Evolutionary conservation across 1,140 invertebrate genomes (phyloP), one percentile per base, ranked within the genome.

Genomic region (Dendroctonus valens): DNA sequence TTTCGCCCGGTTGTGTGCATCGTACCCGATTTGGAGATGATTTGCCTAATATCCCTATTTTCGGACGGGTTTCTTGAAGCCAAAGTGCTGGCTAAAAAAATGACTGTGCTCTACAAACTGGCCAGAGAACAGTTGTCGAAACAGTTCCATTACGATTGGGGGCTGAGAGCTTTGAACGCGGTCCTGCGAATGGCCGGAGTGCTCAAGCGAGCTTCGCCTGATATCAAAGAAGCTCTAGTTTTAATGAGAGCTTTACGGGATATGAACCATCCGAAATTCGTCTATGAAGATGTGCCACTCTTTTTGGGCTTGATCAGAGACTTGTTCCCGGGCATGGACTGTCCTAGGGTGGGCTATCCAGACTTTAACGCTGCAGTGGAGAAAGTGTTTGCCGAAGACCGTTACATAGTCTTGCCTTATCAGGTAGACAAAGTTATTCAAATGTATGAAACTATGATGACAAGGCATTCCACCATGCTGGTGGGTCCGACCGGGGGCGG

Each of bases 71-170:
- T 95, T 78, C 78, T 92, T 0, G 85, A 89, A 41, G 92, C 92
- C 2, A 94, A 93, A 82, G 85, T 89, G 8, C 76, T 96, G 42
- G 93, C 93, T 0, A 96, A 95, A 76, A 97, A 97, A 75, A 94
- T 96, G 91, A 93, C 92, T 0, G 90, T 93, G 5, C 76, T 96
- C 5, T 96, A 96, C 77, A 89, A 90, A 74, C 78, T 96, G 51
- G 90, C 91, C 0, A 83, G 85, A 51, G 91, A 94, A 72, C 93
- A 95, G 75, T 80, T 97, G 41, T 95, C 93, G 6, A 94, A 94
- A 78, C 93, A 96, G 76, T 89, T 88, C 41, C 94, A 97, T 78
- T 97, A 97, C 77, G 93, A 97, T 75, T 97, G 94, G 86, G 93
- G 94, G n/a, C 77, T 96, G 57, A 82, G 93, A 61, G 92, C 92